phyloP scores from a whole-genome alignment of 2,113 vertebrate species.

The Pseudolaguvia tuberculata region DNA sequence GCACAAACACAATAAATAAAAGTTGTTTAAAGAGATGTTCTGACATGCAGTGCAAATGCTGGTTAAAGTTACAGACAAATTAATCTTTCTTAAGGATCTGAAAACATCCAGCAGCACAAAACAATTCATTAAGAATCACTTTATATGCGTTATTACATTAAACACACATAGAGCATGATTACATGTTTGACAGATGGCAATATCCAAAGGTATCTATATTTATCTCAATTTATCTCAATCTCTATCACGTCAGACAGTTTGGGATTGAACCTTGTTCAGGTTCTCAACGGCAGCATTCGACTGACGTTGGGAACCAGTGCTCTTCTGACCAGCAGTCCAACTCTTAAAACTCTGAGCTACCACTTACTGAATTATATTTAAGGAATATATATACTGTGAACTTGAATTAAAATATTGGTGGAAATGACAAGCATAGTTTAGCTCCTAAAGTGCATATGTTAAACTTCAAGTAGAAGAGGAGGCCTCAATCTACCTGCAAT shows the following conservation, averaged over 20 bases:
- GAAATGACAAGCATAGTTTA: conserved; percentile 1
- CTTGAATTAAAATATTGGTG: too few relatives aligned
- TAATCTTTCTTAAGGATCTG: not conserved
- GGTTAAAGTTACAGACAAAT: conserved; percentile 1
- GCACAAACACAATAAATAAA: not conserved
- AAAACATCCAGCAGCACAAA: not conserved
- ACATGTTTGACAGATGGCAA: too few relatives aligned
- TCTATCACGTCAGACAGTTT: too few relatives aligned
- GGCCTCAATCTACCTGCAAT: conserved; percentile 41
- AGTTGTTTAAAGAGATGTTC: not conserved
- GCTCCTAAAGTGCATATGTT: conserved; percentile 2
- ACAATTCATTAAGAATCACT: not conserved
- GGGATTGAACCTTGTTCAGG: too few relatives aligned
- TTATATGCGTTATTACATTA: not conserved
- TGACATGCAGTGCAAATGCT: conserved; percentile 5
- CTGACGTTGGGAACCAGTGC: too few relatives aligned
- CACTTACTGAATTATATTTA: too few relatives aligned
- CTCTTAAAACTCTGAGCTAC: too few relatives aligned
- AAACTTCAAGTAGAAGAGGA: conserved; percentile 32
- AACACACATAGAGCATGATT: not conserved
- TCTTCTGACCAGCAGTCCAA: too few relatives aligned
- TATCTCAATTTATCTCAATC: too few relatives aligned
- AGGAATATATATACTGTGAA: too few relatives aligned
- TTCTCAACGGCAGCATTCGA: too few relatives aligned
- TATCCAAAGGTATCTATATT: too few relatives aligned